These are phyloP conservation scores for Trematomus bernacchii DNA, from an alignment of 2,797 vertebrate species.

Conservation along the genomic window DNA sequence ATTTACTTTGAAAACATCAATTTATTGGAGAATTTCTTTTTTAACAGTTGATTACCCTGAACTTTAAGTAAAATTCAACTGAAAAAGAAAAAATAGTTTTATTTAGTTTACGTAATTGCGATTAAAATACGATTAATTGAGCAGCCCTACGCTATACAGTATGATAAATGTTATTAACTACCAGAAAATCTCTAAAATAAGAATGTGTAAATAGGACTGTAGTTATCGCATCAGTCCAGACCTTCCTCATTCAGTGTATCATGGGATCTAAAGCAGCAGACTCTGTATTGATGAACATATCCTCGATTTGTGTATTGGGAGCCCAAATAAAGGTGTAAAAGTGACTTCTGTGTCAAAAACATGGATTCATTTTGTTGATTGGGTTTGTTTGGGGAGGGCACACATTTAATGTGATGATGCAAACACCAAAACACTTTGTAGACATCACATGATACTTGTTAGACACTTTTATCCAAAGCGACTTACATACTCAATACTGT, in stretches of 20 bases:
- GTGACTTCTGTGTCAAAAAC: slow-evolving; percentile 31
- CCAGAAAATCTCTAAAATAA: slow-evolving; percentile 70
- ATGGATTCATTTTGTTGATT: not conserved
- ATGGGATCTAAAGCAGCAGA: slow-evolving; percentile 77
- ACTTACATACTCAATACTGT: too few relatives aligned
- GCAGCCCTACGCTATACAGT: slow-evolving; percentile 75
- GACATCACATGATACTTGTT: too few relatives aligned
- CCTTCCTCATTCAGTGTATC: slow-evolving; percentile 73
- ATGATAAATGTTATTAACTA: slow-evolving; percentile 77
- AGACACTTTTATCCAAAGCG: too few relatives aligned
- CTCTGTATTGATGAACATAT: slow-evolving; percentile 76
- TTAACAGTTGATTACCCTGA: too few relatives aligned
- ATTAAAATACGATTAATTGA: too few relatives aligned
- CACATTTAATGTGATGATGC: not conserved
- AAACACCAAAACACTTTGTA: not conserved
- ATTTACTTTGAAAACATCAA: too few relatives aligned
- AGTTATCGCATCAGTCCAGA: slow-evolving; percentile 70
- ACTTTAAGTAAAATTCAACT: too few relatives aligned
- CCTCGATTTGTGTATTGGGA: slow-evolving; percentile 79
- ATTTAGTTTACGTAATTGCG: too few relatives aligned
- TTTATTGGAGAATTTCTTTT: too few relatives aligned
- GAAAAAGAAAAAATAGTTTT: too few relatives aligned
- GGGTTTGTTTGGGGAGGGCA: not conserved
- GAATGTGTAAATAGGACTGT: slow-evolving; percentile 80
- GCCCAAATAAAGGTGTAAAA: slow-evolving; percentile 82